phyloP scores from a whole-genome alignment of 2,113 vertebrate species.

The Prionailurus bengalensis region DNA sequence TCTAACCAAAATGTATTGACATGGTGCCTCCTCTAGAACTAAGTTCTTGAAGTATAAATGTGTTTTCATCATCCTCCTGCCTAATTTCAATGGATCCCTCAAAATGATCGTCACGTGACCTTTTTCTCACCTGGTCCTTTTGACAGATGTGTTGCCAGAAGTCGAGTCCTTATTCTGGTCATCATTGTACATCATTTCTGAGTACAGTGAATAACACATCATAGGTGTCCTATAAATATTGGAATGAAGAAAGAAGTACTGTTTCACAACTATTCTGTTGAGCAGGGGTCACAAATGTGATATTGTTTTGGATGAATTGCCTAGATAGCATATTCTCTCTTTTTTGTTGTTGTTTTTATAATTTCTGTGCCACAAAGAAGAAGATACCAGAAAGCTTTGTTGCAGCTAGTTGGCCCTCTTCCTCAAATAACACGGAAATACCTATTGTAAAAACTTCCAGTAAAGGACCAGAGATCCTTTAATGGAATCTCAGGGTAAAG shows the following conservation, averaged over 20 bases:
- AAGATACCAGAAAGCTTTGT: constrained; percentile 13
- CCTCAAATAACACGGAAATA: constrained; percentile 32
- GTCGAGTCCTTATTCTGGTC: neutral
- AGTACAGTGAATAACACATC: neutral
- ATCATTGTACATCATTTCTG: neutral
- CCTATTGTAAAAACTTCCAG: neutral
- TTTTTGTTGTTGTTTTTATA: neutral
- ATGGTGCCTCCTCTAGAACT: neutral
- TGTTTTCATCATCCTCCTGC: neutral
- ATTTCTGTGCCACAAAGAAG: neutral
- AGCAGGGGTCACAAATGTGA: neutral
- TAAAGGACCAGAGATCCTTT: constrained; percentile 29
- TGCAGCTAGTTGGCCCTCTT: constrained; percentile 42
- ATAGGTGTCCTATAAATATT: neutral
- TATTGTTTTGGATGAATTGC: neutral
- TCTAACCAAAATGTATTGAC: neutral
- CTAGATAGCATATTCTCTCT: neutral
- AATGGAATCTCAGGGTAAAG: constrained; percentile 46
- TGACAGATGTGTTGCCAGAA: neutral
- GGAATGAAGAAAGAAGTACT: neutral
- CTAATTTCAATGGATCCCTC: neutral
- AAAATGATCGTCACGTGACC: neutral
- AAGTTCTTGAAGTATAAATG: neutral
- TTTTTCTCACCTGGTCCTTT: neutral
- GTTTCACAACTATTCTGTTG: neutral